phyloP scores from a whole-genome alignment of 2,888 invertebrate species.

The Trisateles emortualis region DNA sequence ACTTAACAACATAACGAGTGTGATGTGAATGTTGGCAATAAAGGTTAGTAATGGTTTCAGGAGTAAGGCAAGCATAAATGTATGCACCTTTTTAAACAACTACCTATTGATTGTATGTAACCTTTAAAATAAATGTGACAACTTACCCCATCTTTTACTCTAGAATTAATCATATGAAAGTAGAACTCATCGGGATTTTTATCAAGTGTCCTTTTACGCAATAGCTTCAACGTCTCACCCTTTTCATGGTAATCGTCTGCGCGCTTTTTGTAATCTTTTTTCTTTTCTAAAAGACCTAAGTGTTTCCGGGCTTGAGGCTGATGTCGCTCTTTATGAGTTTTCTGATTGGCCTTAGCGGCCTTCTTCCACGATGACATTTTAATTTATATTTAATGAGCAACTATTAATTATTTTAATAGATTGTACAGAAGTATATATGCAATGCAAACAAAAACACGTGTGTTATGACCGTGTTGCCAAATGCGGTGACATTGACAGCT shows the following conservation, averaged over 20 bases:
- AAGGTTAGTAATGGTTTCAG: no score
- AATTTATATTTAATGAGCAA: no score
- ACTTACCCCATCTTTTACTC: constrained; percentile 87
- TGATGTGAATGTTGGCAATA: no score
- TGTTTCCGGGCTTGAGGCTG: constrained; percentile 93
- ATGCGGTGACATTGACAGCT: constrained; percentile 4
- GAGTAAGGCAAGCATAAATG: no score
- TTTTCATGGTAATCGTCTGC: constrained; percentile 94
- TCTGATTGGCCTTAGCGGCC: constrained; percentile 94
- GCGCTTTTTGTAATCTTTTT: constrained; percentile 94
- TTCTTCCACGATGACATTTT: constrained; percentile 98
- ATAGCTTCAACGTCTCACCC: constrained; percentile 92
- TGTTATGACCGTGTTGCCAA: no score
- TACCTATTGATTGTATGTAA: not conserved
- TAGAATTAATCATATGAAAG: constrained; percentile 98
- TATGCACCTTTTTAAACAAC: constrained; percentile 3
- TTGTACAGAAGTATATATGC: no score
- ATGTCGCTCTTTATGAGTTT: constrained; percentile 94
- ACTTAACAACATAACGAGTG: no score
- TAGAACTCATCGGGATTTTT: constrained; percentile 99
- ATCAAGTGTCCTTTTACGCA: constrained; percentile 94
- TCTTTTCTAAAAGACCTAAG: constrained; percentile 94
- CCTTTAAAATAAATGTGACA: no score
- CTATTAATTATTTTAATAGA: no score
- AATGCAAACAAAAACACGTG: no score